Percentiles rank a stretch among this genome's conserved stretches.
phyloP scores from a whole-genome alignment of 2,888 invertebrate genomes.

The Mythimna ferrago region DNA sequence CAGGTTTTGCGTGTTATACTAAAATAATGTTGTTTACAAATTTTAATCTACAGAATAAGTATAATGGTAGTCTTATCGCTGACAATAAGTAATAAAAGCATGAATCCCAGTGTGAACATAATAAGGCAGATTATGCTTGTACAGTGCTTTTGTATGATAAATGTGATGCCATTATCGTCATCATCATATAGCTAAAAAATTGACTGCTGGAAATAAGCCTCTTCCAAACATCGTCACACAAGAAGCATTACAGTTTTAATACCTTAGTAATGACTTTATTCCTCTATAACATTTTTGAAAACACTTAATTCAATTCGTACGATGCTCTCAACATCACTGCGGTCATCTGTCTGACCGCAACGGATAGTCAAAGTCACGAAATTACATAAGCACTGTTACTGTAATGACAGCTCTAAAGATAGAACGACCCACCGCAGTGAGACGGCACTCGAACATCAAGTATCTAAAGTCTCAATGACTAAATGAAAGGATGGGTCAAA shows the following conservation, averaged over 20 bases:
- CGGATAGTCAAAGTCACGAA: constrained; percentile 37
- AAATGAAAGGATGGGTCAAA: constrained; percentile 30
- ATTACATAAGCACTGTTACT: constrained; percentile 30
- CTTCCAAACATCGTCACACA: neutral
- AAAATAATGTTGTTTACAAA: no score
- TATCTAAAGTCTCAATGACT: constrained; percentile 23
- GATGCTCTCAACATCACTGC: neutral
- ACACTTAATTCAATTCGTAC: constrained; percentile 33
- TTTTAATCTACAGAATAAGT: no score
- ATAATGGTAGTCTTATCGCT: no score
- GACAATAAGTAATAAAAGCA: no score
- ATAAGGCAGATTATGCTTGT: neutral
- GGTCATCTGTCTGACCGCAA: constrained; percentile 31
- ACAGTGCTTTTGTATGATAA: neutral
- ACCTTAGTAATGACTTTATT: neutral
- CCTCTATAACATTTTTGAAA: neutral
- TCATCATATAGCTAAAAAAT: neutral
- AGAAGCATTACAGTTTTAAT: neutral
- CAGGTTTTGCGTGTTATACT: no score
- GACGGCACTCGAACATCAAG: constrained; percentile 32
- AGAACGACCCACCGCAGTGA: constrained; percentile 50
- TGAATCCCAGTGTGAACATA: no score
- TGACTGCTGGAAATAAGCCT: no score
- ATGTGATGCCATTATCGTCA: neutral
- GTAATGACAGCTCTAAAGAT: constrained; percentile 39